phyloP scores from a whole-genome alignment of 1,140 invertebrate genomes.

The Ceratosolen solmsi region DNA sequence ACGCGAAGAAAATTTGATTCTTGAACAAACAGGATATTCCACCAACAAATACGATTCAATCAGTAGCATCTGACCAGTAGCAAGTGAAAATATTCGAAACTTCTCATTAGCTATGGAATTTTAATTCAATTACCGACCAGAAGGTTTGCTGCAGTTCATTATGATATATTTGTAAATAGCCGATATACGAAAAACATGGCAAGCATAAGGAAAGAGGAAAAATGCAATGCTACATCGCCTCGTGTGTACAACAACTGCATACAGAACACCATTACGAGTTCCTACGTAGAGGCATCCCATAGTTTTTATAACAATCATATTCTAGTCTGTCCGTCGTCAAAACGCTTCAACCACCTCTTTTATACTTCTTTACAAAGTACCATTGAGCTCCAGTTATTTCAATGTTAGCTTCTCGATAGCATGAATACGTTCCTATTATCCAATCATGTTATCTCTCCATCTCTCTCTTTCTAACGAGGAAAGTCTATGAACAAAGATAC shows the following conservation, averaged over 20 bases:
- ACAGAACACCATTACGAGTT: background rate
- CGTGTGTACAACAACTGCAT: background rate
- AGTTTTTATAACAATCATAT: conserved; percentile 22
- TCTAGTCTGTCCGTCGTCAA: background rate
- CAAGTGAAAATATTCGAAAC: too few relatives aligned
- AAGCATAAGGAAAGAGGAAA: too few relatives aligned
- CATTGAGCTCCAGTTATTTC: conserved; percentile 22
- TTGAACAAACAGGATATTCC: too few relatives aligned
- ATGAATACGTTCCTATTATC: conserved; percentile 25
- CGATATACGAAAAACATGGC: background rate
- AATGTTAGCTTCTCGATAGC: background rate
- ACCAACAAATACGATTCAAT: too few relatives aligned
- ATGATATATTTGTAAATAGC: background rate
- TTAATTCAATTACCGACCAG: background rate
- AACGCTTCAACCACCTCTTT: background rate
- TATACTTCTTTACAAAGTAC: background rate
- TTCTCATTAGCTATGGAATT: background rate
- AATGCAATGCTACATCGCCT: background rate
- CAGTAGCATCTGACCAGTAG: too few relatives aligned
- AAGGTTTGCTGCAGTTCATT: background rate
- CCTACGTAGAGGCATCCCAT: background rate
- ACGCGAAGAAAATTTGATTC: too few relatives aligned
- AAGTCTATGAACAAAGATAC: background rate
- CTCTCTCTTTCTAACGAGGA: conserved; percentile 8
- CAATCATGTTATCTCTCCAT: background rate